These are phyloP conservation scores for Holothuria scabra DNA, from an alignment of 53 echinoderm and acorn worm genomes.

Conservation along the genomic window DNA sequence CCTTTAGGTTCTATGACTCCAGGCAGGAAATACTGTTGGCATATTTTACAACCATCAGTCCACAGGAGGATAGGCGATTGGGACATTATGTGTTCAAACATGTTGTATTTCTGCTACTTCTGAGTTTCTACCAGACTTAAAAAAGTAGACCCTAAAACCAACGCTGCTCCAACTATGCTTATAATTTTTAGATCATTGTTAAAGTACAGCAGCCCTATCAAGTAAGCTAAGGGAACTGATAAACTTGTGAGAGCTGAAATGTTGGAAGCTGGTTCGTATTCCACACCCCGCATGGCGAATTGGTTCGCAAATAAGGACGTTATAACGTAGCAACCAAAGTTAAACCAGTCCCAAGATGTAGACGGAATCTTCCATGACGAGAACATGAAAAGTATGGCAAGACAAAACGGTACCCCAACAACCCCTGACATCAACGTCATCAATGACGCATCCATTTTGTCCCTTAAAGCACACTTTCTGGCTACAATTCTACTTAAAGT, in stretches of 20 bases:
- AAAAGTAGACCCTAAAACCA: conserved; percentile 6
- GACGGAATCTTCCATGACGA: background rate
- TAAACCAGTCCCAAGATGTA: background rate
- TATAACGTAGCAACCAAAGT: background rate
- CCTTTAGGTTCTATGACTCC: too few species aligned
- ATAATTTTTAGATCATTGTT: background rate
- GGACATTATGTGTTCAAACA: too few species aligned
- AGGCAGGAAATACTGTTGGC: too few species aligned
- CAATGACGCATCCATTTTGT: conserved; percentile 8
- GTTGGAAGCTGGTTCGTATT: conserved; percentile 15
- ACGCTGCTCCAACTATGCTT: background rate
- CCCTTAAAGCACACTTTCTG: background rate
- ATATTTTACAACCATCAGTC: too few species aligned
- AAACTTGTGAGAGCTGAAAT: background rate
- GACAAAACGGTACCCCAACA: background rate
- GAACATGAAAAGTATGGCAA: background rate
- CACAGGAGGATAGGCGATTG: too few species aligned
- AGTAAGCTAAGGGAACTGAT: conserved; percentile 12
- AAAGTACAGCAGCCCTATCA: background rate
- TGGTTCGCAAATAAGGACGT: background rate
- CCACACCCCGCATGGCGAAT: conserved; percentile 16
- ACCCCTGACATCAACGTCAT: conserved; percentile 14
- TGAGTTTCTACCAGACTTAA: too few species aligned
- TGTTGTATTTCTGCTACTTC: too few species aligned
- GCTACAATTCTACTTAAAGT: conserved; percentile 15